These are phyloP conservation scores for Bubo blakistoni DNA, from an alignment of 2,113 vertebrate species.

Conservation along the genomic window DNA sequence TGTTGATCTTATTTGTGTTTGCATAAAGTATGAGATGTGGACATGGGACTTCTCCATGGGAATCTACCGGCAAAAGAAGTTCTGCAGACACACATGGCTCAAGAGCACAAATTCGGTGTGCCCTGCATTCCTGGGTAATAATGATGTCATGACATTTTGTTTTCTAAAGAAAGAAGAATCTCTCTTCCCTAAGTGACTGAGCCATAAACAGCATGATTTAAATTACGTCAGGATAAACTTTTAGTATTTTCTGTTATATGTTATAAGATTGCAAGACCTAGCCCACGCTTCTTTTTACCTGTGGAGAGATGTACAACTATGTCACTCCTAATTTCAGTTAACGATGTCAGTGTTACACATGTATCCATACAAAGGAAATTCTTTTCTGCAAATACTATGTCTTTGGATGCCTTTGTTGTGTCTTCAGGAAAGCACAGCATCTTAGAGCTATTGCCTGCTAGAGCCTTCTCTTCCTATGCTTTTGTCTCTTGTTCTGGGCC, in stretches of 20 bases:
- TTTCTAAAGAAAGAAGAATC: not conserved
- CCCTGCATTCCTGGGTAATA: not conserved
- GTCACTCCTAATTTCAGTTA: not conserved
- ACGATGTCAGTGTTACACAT: not conserved
- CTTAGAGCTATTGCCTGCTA: not conserved
- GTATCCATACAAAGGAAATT: not conserved
- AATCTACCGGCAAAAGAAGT: not conserved
- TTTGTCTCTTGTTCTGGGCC: not conserved
- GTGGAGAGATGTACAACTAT: not conserved
- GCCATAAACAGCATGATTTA: not conserved
- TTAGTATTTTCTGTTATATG: not conserved
- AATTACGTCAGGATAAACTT: not conserved
- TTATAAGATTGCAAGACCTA: fast-evolving
- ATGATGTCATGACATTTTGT: not conserved
- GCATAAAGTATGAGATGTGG: not conserved
- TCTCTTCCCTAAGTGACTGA: not conserved
- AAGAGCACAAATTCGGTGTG: not conserved
- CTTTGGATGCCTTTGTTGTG: not conserved
- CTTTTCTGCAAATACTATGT: not conserved
- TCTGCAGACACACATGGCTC: not conserved
- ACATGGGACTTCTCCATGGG: not conserved
- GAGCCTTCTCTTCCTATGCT: not conserved
- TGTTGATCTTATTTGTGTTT: not conserved
- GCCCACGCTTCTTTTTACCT: not conserved
- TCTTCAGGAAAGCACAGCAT: not conserved